Evolutionary conservation across 2,113 vertebrate genomes (phyloP), one percentile per base, ranked within the genome.

Genomic region (Sardina pilchardus): DNA sequence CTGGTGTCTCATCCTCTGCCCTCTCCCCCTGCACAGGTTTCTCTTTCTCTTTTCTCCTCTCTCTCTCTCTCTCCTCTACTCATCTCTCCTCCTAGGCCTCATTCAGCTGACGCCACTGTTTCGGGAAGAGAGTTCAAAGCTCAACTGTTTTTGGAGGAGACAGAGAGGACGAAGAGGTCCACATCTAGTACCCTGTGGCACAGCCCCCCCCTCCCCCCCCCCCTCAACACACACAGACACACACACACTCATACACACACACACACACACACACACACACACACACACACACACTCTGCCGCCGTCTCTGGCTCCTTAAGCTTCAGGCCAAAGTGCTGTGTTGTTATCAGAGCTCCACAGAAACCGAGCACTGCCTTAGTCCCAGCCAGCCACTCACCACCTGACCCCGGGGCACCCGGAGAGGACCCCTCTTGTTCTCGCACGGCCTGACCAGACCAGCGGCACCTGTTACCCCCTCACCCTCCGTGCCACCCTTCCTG

Each of bases 301-400:
- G 14, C 10, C 16, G 48, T 17, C 84, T 86, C 82, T 21, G 90
- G 84, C 86, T 88, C 88, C 86, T 87, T 86, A 90, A 87, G 87
- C 89, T 90, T 85, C 50, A 75, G 85, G 90, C 90, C 89, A 87
- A 89, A 87, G 53, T 59, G 19, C 53, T 59, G 53, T 56, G 45
- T 80, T 86, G 92, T 93, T 93, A 93, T 93, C 92, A 91, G 91
- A 89, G 86, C 90, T 92, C 88, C 85, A 89, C 92, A 92, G 90
- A 86, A 92, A 86, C 89, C 90, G 88, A 90, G 87, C 87, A 87
- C 86, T 91, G 90, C 91, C 90, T 92, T 89, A 91, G 88, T 24
- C 53, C 19, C 53, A 50, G 48, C 48, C 48, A 50, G 16, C 48
- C 17, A 59, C 53, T 24, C 19, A 24, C 53, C 21, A 1, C 53